Conservation (phyloP, 2,113 vertebrate genomes). For the Speoplatyrhinus poulsoni region DNA sequence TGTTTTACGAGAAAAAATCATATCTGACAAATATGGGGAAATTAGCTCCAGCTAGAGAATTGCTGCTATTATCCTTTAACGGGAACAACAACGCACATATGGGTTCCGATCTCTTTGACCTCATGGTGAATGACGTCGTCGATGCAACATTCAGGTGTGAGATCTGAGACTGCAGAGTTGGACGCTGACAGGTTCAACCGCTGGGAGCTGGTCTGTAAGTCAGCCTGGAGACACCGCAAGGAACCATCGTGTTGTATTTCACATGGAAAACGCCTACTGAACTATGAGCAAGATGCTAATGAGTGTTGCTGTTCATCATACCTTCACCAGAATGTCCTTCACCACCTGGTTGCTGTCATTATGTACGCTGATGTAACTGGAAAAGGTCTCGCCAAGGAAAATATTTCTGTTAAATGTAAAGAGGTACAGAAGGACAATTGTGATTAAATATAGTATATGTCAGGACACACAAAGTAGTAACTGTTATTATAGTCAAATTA, state of each 20-base stretch:
- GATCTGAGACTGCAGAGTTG: constrained; percentile 88
- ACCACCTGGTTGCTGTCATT: constrained; percentile 96
- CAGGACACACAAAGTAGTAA: no score
- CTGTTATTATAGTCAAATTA: no score
- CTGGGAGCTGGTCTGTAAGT: constrained; percentile 98
- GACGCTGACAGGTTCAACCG: constrained; percentile 96
- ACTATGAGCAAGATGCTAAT: not conserved
- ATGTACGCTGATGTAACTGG: constrained; percentile 98
- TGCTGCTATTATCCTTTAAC: no score
- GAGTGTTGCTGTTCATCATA: constrained; percentile 52
- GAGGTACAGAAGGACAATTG: not conserved
- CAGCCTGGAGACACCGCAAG: constrained; percentile 78
- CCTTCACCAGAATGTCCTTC: constrained; percentile 97
- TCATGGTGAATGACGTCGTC: constrained; percentile 99
- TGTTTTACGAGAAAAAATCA: no score
- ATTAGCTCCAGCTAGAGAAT: no score
- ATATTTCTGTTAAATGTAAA: constrained; percentile 83
- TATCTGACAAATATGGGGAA: no score
- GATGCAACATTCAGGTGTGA: constrained; percentile 94
- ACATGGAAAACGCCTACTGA: not conserved
- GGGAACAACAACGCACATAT: constrained; percentile 82
- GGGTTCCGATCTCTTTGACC: constrained; percentile 98
- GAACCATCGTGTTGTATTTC: not conserved
- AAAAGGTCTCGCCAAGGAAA: constrained; percentile 97
- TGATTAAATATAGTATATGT: not conserved